Evolutionary conservation across 2,888 invertebrate species (phyloP).

Genomic region (Scaptomyza parva): DNA sequence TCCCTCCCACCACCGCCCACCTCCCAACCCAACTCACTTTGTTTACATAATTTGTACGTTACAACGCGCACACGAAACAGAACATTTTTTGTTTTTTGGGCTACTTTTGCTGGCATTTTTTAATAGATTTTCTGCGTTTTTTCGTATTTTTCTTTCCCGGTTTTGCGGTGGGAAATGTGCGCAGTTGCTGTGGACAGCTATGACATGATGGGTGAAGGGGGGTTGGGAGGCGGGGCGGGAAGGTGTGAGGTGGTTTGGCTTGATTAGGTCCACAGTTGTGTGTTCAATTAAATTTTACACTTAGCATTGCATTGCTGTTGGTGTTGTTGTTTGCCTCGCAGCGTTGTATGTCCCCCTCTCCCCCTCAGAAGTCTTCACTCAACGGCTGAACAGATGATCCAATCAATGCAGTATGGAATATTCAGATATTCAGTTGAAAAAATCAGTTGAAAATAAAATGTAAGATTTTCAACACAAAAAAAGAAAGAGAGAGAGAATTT

Average conservation of each 20-base stretch:
- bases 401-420: constrained; percentile 10
- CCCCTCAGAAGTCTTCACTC: not conserved
- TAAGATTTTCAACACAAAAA: not conserved
- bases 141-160: constrained; percentile 36
- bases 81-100: constrained; percentile 51
- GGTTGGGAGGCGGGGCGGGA: not conserved
- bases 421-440: constrained; percentile 7
- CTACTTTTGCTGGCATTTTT: constrained; percentile 68
- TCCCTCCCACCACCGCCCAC: not conserved
- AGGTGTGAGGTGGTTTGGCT: constrained; percentile 21
- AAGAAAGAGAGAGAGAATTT: constrained; percentile 27
- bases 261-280: constrained; percentile 56
- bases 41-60: constrained; percentile 80
- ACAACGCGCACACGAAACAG: constrained; percentile 76
- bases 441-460: not conserved
- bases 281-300: constrained; percentile 72
- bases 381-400: constrained; percentile 14
- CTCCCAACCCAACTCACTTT: constrained; percentile 36
- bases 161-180: constrained; percentile 68
- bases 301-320: constrained; percentile 49
- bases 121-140: constrained; percentile 65
- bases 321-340: too few species aligned
- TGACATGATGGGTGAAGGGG: constrained; percentile 3
- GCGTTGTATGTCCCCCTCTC: not conserved
- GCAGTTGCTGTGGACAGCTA: constrained; percentile 56